phyloP scores from a whole-genome alignment of 2,888 invertebrate species.

The Erannis defoliaria region DNA sequence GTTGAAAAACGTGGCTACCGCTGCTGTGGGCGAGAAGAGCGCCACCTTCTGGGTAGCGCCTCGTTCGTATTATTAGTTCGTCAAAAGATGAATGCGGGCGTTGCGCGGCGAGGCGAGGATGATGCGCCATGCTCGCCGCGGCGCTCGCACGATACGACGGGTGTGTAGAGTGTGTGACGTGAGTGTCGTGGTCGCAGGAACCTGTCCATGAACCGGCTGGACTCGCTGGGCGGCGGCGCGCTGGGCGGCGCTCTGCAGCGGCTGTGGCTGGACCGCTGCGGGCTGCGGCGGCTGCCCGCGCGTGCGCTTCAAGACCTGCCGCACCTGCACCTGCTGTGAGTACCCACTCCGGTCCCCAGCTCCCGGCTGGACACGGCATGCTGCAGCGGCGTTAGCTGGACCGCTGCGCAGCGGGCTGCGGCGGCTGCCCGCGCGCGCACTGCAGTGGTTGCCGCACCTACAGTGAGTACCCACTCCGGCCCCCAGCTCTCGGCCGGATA shows the following conservation, averaged over 20 bases:
- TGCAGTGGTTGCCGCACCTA: conserved; percentile 51
- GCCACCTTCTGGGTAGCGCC: too few species aligned
- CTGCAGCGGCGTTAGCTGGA: conserved; percentile 89
- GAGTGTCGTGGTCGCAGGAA: conserved; percentile 84
- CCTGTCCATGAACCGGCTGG: conserved; percentile 91
- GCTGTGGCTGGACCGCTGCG: conserved; percentile 88
- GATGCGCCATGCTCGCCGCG: too few species aligned
- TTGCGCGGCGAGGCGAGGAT: too few species aligned
- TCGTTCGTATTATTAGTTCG: too few species aligned
- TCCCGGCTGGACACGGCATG: too few species aligned
- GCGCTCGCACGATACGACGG: too few species aligned
- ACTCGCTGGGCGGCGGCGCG: conserved; percentile 88
- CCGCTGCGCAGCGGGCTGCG: conserved; percentile 86
- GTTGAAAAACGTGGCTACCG: too few species aligned
- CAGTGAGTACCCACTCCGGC: conserved; percentile 85
- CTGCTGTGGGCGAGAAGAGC: too few species aligned
- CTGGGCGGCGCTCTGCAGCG: conserved; percentile 88
- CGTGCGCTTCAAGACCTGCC: conserved; percentile 69
- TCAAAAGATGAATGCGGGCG: too few species aligned
- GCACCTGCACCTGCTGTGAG: conserved; percentile 86
- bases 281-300: conserved; percentile 84
- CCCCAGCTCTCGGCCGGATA: too few species aligned
- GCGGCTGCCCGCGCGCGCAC: conserved; percentile 84
- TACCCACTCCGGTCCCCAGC: too few species aligned
- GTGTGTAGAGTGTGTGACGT: conserved; percentile 53